A percentile compares a stretch with the other conserved stretches of the same genome.
Conservation (phyloP, 2,888 invertebrate genomes). For the Phasia obesa region DNA sequence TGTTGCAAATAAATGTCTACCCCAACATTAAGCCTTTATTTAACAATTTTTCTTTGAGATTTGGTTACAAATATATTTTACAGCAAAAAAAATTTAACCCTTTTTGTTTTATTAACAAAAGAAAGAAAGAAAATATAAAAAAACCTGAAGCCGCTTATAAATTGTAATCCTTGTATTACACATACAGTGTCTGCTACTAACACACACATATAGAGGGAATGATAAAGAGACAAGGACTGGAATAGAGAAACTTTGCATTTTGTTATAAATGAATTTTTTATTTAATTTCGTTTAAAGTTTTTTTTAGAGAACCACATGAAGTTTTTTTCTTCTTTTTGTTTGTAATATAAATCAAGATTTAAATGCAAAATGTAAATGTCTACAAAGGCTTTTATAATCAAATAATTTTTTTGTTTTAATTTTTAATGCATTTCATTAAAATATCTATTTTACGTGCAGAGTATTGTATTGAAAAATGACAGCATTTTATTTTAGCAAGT, state of each 20-base stretch:
- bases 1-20: neutral
- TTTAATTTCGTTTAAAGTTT: too few relatives aligned
- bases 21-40: neutral
- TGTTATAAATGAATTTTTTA: neutral
- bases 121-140: conserved; percentile 16
- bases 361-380: neutral
- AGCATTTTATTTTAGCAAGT: neutral
- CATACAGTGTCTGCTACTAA: neutral
- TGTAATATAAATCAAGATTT: too few relatives aligned
- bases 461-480: conserved; percentile 27
- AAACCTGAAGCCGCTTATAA: conserved; percentile 41
- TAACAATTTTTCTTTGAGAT: conserved; percentile 29
- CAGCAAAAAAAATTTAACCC: neutral
- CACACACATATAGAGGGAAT: neutral
- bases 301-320: conserved; percentile 11
- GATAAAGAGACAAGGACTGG: neutral
- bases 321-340: conserved; percentile 9
- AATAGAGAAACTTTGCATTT: neutral
- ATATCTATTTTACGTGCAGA: conserved; percentile 19
- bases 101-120: too few relatives aligned
- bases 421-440: conserved; percentile 5
- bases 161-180: conserved; percentile 23
- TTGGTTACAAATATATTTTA: conserved; percentile 10
- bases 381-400: conserved; percentile 15
- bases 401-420: conserved; percentile 13